Base-by-base conservation (phyloP, 2,113 vertebrate species). In the Ariopsis seemanni region DNA sequence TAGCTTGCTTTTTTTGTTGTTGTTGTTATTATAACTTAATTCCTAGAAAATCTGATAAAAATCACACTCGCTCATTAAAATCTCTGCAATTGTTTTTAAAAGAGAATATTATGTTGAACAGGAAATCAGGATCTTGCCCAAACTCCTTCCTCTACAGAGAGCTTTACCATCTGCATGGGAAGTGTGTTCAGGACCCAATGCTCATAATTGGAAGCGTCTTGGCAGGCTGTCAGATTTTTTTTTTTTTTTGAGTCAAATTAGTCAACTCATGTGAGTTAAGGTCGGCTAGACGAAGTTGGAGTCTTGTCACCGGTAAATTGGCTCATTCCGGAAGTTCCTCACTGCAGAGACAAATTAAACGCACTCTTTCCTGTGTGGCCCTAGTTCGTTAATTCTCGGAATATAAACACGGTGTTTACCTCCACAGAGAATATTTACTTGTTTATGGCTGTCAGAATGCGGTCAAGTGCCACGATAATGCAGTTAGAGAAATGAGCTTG, bases 221-320 rank as follows among this genome's bases (percentile, higher is more conserved):
- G 86, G 85, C 90, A 85, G 63, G 42, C 87, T 91, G 88, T 91
- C 90, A 87, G 55, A 34, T 62, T 85, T 25, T 74, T 86, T 63
- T 52, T n/a, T 69, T 27, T 18, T 79, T 78, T 78, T 48, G 62
- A 85, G 65, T 82, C 78, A 86, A 91, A 90, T 90, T 90, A 91
- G 88, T 85, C 60, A 80, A 88, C 69, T 85, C 57, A 27, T 87
- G 20, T 67, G 86, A 85, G 71, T 63, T 34, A 27, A 79, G 71
- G 84, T 77, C 69, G 27, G 74, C 48, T 58, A 81, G 65, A 72
- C n/a, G 25, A 86, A 72, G n/a, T 60, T 79, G 81, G 74, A 48
- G 55, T 52, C 82, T 57, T 82, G 80, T 90, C 81, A 58, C 58
- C 50, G 27, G 71, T 86, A 89, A 91, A 91, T 91, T 84, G 86